Conservation (phyloP, 1,140 invertebrate species). For the Calosoma granatense region DNA sequence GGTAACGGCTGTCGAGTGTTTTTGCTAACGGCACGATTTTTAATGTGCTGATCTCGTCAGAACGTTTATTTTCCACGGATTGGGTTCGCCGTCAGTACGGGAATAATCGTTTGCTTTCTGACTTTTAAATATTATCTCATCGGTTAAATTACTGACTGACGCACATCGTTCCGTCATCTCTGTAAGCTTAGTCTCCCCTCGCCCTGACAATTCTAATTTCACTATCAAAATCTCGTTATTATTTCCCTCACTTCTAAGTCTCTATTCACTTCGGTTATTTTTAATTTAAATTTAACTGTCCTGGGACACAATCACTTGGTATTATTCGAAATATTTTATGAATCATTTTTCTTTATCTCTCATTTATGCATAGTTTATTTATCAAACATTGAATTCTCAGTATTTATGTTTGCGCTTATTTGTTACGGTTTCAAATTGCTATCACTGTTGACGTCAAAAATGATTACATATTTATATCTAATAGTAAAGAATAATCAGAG, state of each 20-base stretch:
- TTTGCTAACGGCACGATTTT: conserved; percentile 1
- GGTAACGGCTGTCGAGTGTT: background rate
- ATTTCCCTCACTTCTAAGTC: background rate
- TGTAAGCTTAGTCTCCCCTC: background rate
- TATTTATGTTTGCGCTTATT: too few species aligned
- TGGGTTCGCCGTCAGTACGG: background rate
- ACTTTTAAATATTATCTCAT: background rate
- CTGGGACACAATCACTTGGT: too few species aligned
- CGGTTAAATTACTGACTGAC: background rate
- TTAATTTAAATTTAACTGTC: too few species aligned
- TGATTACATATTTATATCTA: too few species aligned
- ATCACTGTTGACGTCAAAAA: too few species aligned
- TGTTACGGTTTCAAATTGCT: too few species aligned
- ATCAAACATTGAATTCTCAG: too few species aligned
- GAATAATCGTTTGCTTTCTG: background rate
- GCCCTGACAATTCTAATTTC: background rate
- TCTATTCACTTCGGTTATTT: background rate
- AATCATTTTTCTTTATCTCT: too few species aligned
- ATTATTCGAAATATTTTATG: too few species aligned
- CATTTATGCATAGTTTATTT: too few species aligned
- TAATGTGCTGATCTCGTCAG: conserved; percentile 3
- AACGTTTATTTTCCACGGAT: conserved; percentile 6
- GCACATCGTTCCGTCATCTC: too few species aligned
- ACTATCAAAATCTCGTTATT: background rate
- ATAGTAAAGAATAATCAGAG: too few species aligned